These are phyloP conservation scores for Pemphredon lugubris DNA, from an alignment of 2,888 invertebrate genomes.

Conservation along the genomic window DNA sequence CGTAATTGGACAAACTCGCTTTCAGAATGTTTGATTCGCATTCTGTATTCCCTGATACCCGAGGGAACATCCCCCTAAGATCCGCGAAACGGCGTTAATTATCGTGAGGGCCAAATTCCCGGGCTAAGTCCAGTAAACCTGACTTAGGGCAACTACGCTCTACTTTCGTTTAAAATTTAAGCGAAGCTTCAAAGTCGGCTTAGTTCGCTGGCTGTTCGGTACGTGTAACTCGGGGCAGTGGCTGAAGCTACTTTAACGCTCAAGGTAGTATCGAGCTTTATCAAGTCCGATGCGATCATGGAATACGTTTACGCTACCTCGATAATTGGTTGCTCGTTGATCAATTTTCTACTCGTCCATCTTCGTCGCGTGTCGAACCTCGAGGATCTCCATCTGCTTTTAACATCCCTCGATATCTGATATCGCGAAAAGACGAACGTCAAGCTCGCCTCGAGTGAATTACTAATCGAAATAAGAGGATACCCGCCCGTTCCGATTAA, in stretches of 20 bases:
- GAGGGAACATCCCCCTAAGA: slow-evolving; percentile 17
- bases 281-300: slow-evolving; percentile 12
- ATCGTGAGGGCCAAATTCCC: slow-evolving; percentile 49
- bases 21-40: slow-evolving; percentile 15
- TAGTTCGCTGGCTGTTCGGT: slow-evolving; percentile 34
- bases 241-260: slow-evolving; percentile 46
- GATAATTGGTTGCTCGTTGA: slow-evolving; percentile 24
- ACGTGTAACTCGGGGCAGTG: slow-evolving; percentile 52
- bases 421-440: too few relatives aligned
- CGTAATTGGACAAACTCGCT: not conserved
- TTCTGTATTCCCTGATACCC: slow-evolving; percentile 7
- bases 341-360: slow-evolving; percentile 19
- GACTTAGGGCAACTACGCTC: slow-evolving; percentile 52
- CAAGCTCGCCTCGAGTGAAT: too few relatives aligned
- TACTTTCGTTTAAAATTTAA: slow-evolving; percentile 61
- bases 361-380: too few relatives aligned
- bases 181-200: slow-evolving; percentile 55
- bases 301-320: slow-evolving; percentile 31
- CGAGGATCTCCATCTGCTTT: too few relatives aligned
- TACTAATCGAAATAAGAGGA: too few relatives aligned
- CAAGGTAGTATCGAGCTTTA: slow-evolving; percentile 32
- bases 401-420: too few relatives aligned
- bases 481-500: too few relatives aligned
- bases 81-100: slow-evolving; percentile 50
- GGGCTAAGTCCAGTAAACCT: slow-evolving; percentile 60